Base-by-base conservation (phyloP, 2,888 invertebrate genomes). In the Coenonympha arcania region DNA sequence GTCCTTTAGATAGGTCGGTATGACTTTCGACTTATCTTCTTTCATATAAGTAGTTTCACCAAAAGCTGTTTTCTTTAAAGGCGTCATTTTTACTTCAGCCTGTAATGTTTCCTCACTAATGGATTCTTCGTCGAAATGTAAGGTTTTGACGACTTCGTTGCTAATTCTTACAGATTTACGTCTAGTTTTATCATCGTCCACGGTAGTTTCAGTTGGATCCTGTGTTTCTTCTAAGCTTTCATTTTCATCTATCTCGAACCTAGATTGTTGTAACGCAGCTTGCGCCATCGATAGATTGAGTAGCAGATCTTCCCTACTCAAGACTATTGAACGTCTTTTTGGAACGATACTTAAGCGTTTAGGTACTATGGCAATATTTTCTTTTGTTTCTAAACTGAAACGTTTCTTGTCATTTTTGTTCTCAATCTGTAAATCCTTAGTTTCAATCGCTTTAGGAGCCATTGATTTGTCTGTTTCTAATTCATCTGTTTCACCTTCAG, bases 111-210 rank as follows among this genome's bases (percentile, higher is more conserved):
- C 28, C 1, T 76, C 76, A 9, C 57, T 72, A 0, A 58, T 15
- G 0, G 77, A 73, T 6, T 79, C 78, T 19, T 79, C 77, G 6
- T 82, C 79, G 48, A 82, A 84, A 5, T 77, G 62, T n/a, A 85
- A 57, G 0, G 76, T 77, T 60, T 83, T 83, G 0, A 80, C 76
- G 0, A 84, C 76, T 20, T 79, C 80, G n/a, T 54, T 65, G 57
- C 76, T 78, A 18, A 67, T 44, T 16, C 71, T 62, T 0, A 55
- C 54, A 0, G 66, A 56, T 15, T 63, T 72, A 51, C 56, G 42
- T 53, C 49, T 2, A 50, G 57, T 2, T 47, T 41, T 30, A 1
- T 39, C 20, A 2, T 55, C 52, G 30, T 56, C 56, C 13, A 50
- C n/a, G 9, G 36, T 34, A 6, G 36, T 28, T 24, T 44, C 52